Evolutionary conservation across 2,888 invertebrate species (phyloP), one percentile per base, ranked within the genome.

Genomic region (Caenorhabditis sp.): DNA sequence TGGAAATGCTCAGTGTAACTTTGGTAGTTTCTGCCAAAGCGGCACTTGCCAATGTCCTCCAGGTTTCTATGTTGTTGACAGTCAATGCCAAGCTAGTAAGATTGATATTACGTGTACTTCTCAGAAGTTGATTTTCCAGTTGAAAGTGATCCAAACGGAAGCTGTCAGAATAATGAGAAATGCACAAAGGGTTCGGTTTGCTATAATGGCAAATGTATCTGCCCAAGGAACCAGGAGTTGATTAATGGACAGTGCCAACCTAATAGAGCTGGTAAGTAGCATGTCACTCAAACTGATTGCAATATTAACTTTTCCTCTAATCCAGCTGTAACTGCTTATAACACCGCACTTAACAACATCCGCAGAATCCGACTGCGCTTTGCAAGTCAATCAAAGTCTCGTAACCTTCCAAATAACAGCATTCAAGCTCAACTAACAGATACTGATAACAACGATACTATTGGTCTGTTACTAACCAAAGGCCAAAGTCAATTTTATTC

Each of bases 1-100:
- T n/a, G 88, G 91, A 51, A 91, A 89, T 72, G 85, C 88, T 6
- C 92, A 92, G 72, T 92, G 92, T 60, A 85, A 83, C 20, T 90
- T 88, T 20, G 89, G 90, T 35, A 87, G 88, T 22, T 88, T 88
- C 56, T 91, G 91, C 51, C 82, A 88, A 40, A 85, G 78, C 56
- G 87, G 86, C 58, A 68, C 61, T 1, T 88, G 88, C 26, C 74
- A 70, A 35, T 83, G 85, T 56, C 78, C 85, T 26, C 69, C 81
- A 11, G 85, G 83, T 56, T 84, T 81, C 26, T 81, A 76, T 40
- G 81, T 81, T 11, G 50, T 67, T 20, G 70, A 81, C 13, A 60
- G 50, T 26, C 69, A 76, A 18, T 81, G 81, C 22, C 44, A 67
- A 71, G 76, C 81, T 1, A 72, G 80, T 80, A 24, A 76, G 74